Evolutionary conservation across 2,888 invertebrate genomes (phyloP), one percentile per base, ranked within the genome.

Genomic region (Carcina quercana): DNA sequence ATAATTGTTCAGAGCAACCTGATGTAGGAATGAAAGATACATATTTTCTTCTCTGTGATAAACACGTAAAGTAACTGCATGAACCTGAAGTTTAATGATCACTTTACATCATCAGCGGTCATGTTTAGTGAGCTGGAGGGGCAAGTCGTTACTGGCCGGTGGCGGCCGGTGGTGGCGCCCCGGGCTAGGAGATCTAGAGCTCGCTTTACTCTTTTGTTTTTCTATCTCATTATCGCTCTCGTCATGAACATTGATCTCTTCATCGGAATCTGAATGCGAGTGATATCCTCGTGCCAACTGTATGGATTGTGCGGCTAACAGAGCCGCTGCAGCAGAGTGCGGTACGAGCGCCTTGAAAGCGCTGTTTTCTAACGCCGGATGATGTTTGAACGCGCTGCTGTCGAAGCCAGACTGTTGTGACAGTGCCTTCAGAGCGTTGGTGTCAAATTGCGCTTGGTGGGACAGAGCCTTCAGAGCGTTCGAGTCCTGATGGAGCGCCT

Each of bases 201-300:
- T 64, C 52, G 85, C 67, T 60, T 78, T 58, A 58, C 65, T 61
- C 38, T 64, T 71, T 34, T 70, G 76, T 49, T 68, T 86, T 36
- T 78, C 79, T 5, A 72, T 65, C 41, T 90, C 90, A 32, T 87
- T 83, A 45, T 91, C 91, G 28, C 90, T 90, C 49, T 88, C 88
- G 49, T 94, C 94, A 59, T 94, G 92, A 5, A 94, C 94, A 71
- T 94, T 94, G 59, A 94, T 94, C 74, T 94, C 94, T 64, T 91
- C 91, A 54, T 93, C 93, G 12, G 88, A 87, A 53, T 89, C 88
- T 6, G 87, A 85, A 47, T 82, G 76, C 26, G 86, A 86, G 42
- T 85, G 85, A 39, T 83, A 83, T 31, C 78, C 74, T 15, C 76
- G 68, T 33, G 80, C 76, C 30, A 83, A 47, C 41, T 83, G 83